phyloP scores from a whole-genome alignment of 2,113 vertebrate species.

The Spheniscus mendiculus region DNA sequence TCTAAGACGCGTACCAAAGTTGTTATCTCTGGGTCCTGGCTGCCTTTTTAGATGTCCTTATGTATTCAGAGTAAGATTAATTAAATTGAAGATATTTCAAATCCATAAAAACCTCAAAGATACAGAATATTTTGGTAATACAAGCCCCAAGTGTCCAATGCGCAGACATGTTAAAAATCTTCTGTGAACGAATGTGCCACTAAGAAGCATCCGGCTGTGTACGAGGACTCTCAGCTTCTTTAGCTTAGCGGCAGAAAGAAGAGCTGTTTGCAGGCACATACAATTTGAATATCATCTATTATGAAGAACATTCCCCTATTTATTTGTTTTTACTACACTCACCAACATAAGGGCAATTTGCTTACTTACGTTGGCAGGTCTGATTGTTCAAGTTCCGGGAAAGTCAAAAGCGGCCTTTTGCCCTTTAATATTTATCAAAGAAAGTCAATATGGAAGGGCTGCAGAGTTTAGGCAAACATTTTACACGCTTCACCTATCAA shows the following conservation, averaged over 20 bases:
- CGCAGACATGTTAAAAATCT: accelerated
- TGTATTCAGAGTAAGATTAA: background rate
- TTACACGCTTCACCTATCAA: background rate
- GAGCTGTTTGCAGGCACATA: background rate
- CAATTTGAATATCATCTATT: background rate
- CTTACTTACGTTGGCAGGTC: background rate
- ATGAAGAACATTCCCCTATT: background rate
- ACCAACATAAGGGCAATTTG: background rate
- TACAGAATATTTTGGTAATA: background rate
- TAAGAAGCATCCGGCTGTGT: background rate
- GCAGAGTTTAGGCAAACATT: background rate
- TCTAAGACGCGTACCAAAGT: background rate
- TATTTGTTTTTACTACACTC: background rate
- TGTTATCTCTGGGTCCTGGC: background rate
- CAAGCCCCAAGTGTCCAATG: accelerated
- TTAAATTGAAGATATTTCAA: background rate
- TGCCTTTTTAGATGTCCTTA: background rate
- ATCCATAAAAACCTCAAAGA: background rate
- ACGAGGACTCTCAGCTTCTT: background rate
- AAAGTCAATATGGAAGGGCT: background rate
- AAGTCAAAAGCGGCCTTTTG: background rate
- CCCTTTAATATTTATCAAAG: conserved; percentile 26
- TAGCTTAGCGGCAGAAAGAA: background rate
- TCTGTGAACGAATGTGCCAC: background rate
- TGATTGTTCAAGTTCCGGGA: background rate